Evolutionary conservation across 2,888 invertebrate species (phyloP).

Genomic region (Polymixis lichenea): DNA sequence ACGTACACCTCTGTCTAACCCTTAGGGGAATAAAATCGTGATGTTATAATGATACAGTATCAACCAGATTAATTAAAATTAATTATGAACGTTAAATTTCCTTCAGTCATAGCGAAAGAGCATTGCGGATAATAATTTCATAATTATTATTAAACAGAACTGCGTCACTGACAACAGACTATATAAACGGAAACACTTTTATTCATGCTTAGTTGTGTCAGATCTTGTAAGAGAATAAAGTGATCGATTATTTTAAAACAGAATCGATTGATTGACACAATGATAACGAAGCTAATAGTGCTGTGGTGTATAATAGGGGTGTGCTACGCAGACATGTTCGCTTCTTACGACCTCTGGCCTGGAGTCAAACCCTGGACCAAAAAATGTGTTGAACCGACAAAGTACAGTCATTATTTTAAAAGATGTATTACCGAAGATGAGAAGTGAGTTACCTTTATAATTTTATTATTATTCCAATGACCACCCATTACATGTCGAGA

Average conservation of each 20-base stretch:
- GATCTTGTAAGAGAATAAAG: neutral
- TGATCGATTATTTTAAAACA: neutral
- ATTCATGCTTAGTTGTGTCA: neutral
- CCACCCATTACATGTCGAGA: neutral
- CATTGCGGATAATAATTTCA: neutral
- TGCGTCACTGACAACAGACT: neutral
- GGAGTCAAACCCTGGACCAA: neutral
- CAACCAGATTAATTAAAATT: neutral
- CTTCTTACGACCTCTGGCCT: neutral
- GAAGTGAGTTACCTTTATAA: slow-evolving; percentile 7
- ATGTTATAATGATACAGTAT: neutral
- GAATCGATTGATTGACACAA: neutral
- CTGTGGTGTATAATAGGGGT: slow-evolving; percentile 18
- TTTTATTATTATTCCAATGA: neutral
- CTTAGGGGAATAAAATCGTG: too few species aligned
- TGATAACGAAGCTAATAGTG: slow-evolving; percentile 17
- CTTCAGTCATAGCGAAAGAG: too few species aligned
- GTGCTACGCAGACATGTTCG: neutral
- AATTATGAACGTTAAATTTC: neutral
- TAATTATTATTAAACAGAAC: neutral
- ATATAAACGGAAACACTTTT: neutral
- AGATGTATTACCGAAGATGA: neutral
- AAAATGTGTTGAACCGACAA: fast-evolving
- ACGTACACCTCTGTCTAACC: neutral
- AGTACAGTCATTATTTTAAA: neutral